Conservation (phyloP, 2,113 vertebrate genomes). For the Steatornis caripensis region DNA sequence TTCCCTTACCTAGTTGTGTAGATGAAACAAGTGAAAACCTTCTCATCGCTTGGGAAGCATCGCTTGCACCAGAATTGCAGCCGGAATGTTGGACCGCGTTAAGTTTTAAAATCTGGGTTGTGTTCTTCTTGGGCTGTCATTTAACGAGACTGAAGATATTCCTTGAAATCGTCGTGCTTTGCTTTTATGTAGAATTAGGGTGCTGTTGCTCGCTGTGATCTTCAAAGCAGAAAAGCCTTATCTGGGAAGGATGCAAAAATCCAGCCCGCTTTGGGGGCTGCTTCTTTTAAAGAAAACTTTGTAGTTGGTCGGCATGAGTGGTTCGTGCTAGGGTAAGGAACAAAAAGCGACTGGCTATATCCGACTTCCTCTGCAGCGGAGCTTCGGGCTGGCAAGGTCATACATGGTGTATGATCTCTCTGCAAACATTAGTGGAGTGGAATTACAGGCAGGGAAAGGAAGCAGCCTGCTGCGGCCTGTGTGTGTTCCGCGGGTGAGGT, state of each 20-base stretch:
- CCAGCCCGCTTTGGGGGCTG: background rate
- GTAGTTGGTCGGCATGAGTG: rapidly evolving
- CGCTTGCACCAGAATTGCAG: no score
- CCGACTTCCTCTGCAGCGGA: background rate
- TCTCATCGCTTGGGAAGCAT: background rate
- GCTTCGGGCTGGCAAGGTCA: background rate
- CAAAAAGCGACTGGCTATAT: background rate
- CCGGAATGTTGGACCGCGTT: background rate
- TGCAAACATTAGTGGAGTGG: background rate
- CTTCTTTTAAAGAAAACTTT: background rate
- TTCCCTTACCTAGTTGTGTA: background rate
- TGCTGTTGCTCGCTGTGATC: background rate
- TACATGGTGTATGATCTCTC: background rate
- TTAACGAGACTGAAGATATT: background rate
- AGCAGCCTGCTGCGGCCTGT: no score
- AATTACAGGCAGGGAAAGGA: background rate
- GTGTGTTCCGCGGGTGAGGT: no score
- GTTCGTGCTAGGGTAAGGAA: background rate
- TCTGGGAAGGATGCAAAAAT: background rate
- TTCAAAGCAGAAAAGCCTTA: background rate
- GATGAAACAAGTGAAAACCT: background rate
- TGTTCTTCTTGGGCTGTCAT: background rate
- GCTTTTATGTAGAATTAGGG: background rate
- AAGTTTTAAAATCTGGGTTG: background rate
- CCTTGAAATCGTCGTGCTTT: background rate